phyloP scores from a whole-genome alignment of 1,140 invertebrate genomes.

The Rhizoglyphus robini region DNA sequence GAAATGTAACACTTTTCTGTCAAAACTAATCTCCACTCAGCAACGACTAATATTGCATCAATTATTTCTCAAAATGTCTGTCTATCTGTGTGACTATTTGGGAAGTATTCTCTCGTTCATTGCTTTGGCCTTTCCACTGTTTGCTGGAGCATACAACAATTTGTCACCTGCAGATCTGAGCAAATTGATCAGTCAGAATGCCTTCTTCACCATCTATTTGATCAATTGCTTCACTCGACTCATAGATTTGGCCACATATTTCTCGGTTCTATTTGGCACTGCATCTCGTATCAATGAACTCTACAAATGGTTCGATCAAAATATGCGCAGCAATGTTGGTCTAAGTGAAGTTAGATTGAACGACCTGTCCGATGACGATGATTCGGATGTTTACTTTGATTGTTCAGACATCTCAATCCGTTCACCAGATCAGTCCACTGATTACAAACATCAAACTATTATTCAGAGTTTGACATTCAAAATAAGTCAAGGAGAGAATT shows the following conservation, averaged over 20 bases:
- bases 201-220: slow-evolving; percentile 48
- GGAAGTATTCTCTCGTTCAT: slow-evolving; percentile 48
- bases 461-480: slow-evolving; percentile 34
- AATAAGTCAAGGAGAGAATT: slow-evolving; percentile 35
- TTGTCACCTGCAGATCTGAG: slow-evolving; percentile 38
- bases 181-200: slow-evolving; percentile 44
- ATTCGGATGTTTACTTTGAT: no score
- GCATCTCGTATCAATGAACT: slow-evolving; percentile 22
- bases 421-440: no score
- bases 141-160: slow-evolving; percentile 42
- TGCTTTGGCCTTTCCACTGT: slow-evolving; percentile 46
- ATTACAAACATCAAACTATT: neutral
- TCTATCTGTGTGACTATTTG: slow-evolving; percentile 44
- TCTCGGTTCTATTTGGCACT: slow-evolving; percentile 42
- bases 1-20: neutral
- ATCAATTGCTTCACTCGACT: slow-evolving; percentile 45
- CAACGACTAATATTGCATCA: slow-evolving; percentile 23
- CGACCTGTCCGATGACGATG: no score
- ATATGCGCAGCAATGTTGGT: no score
- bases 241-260: slow-evolving; percentile 39
- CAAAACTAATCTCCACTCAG: neutral
- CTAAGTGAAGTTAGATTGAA: no score
- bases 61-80: slow-evolving; percentile 33
- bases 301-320: neutral
- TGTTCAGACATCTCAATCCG: no score